Evolutionary conservation across 2,888 invertebrate genomes (phyloP), one percentile per base, ranked within the genome.

Genomic region (Endomychus coccineus): DNA sequence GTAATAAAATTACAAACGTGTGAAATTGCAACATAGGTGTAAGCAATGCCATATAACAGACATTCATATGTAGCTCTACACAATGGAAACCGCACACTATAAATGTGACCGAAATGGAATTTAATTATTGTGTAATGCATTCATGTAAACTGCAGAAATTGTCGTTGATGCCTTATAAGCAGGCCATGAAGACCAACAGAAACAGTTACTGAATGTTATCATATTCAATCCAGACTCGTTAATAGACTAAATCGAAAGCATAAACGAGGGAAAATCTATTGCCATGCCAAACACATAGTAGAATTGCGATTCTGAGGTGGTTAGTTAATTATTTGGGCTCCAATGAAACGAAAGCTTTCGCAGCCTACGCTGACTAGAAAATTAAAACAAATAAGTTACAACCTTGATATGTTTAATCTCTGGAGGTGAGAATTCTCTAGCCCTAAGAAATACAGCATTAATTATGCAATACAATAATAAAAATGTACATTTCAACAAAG

Each of bases 121-220:
- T 64, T 64, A 62, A 66, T 66, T 66, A 64, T 62, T 58, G 61
- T 53, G 52, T 59, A 61, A 62, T 60, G 60, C 59, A 60, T 62
- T 64, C 59, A 56, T 58, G 57, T 55, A 52, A 50, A 52, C 45
- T 51, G 52, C 45, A 49, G n/a, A n/a, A n/a, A n/a, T n/a, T n/a
- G n/a, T n/a, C n/a, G n/a, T n/a, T n/a, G n/a, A n/a, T n/a, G n/a
- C n/a, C n/a, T n/a, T n/a, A n/a, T n/a, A n/a, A n/a, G n/a, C n/a
- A n/a, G n/a, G n/a, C n/a, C n/a, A n/a, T n/a, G n/a, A n/a, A n/a
- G n/a, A n/a, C n/a, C n/a, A n/a, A n/a, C 31, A 27, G 31, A 27
- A 15, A 30, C 16, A 37, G 31, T 37, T 31, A 37, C 31, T n/a
- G 36, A 23, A 31, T 31, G 31, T 31, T 37, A 37, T 51, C 53